Base-by-base conservation (phyloP, 2,113 vertebrate species). In the Oreotrochilus melanogaster region DNA sequence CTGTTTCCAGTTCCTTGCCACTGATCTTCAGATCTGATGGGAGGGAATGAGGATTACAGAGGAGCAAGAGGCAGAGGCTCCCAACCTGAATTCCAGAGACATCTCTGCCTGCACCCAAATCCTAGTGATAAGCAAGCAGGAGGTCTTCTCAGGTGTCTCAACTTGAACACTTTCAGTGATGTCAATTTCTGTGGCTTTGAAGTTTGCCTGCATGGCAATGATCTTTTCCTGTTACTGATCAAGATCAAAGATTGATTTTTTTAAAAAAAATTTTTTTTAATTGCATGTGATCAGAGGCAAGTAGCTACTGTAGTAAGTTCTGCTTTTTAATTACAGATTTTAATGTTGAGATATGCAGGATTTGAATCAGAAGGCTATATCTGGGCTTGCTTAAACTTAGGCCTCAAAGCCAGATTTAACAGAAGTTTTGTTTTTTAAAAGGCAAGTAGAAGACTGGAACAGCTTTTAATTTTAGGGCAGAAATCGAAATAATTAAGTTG, bases 401-500 rank as follows among this genome's bases (percentile, higher is more conserved):
- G 31, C 33, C 79, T 96, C 72, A 80, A 70, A 93, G 72, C 33
- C 83, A 62, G 42, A 74, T 35, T 4, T 90, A 48, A 42, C 72
- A 13, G 1, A 58, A 5, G 0, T 86, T 91, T 51, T 74, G 1
- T 47, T 58, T 95, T 27, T 35, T 58, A 74, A 86, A 76, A 74
- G 54, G 28, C 91, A 62, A 58, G 23, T 39, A 48, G 70, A 62
- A 76, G 11, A 18, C 43, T 86, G 80, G 25, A 56, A 30, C 43
- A 47, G 56, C 72, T 93, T 62, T 3, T 47, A 54, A 84, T 93
- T 92, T 67, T 76, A 70, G 82, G 43, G 18, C 62, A 88, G 42
- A 73, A 70, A 42, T 54, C 51, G 71, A 47, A 93, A 47, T 85
- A 88, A 69, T 78, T 67, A 64, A 88, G 67, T 81, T 86, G 70